A percentile compares a stretch with the other conserved stretches of the same genome.
These are phyloP conservation scores for Carlito syrichta DNA, from an alignment of 2,113 vertebrate genomes.

Conservation along the genomic window DNA sequence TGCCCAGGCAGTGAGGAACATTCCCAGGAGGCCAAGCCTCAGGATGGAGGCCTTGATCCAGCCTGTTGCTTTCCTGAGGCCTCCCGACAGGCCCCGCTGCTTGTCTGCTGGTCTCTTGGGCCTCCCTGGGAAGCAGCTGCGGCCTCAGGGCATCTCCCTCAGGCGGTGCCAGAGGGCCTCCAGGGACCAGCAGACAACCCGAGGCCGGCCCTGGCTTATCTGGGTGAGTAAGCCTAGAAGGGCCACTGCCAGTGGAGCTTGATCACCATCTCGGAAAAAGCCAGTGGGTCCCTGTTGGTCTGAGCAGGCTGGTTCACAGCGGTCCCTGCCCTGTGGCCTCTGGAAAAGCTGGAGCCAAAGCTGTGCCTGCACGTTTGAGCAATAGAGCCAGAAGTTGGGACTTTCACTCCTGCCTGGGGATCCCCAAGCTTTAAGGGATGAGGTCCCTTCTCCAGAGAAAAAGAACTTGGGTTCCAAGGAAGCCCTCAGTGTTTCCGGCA, in stretches of 20 bases:
- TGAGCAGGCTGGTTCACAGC: rapidly evolving
- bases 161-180: not conserved
- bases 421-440: not conserved
- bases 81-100: not conserved
- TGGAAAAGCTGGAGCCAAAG: not conserved
- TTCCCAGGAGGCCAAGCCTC: not conserved
- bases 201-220: not conserved
- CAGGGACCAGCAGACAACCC: not conserved
- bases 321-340: not conserved
- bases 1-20: not conserved
- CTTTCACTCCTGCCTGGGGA: not conserved
- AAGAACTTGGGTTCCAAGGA: not conserved
- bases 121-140: not conserved
- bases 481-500: not conserved
- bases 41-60: not conserved
- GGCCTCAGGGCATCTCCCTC: not conserved
- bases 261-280: not conserved
- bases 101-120: not conserved
- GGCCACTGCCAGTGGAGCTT: not conserved
- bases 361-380: not conserved
- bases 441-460: not conserved
- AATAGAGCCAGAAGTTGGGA: not conserved
- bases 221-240: not conserved
- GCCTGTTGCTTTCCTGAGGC: not conserved
- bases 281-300: rapidly evolving